phyloP scores from a whole-genome alignment of 2,113 vertebrate genomes.

The Artemisiospiza belli region DNA sequence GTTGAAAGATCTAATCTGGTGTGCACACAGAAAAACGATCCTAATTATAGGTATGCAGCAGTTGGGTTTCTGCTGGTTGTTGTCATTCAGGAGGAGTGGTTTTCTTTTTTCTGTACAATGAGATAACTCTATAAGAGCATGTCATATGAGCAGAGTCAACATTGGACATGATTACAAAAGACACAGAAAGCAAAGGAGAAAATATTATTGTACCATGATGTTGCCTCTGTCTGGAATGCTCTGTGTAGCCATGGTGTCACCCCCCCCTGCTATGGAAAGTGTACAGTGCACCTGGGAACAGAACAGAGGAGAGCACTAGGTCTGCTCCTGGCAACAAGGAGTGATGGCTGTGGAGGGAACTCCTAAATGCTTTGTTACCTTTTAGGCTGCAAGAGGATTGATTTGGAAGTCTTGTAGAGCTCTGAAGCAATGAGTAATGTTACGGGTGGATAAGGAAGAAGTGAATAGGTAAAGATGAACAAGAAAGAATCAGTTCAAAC shows the following conservation, averaged over 20 bases:
- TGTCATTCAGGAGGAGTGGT: background rate
- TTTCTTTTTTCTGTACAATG: background rate
- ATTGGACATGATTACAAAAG: background rate
- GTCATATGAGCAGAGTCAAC: background rate
- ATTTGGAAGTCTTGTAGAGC: background rate
- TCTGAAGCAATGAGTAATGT: background rate
- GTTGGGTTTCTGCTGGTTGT: background rate
- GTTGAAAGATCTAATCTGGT: background rate
- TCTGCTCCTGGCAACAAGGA: background rate
- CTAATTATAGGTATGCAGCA: fast-evolving
- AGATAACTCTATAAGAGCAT: background rate
- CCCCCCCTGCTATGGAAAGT: background rate
- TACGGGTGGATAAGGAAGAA: background rate
- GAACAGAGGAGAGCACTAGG: background rate
- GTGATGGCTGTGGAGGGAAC: background rate
- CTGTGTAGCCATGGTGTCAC: background rate
- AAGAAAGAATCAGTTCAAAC: background rate
- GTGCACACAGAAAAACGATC: fast-evolving
- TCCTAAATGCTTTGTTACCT: background rate
- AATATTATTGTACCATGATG: background rate
- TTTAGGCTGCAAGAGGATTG: background rate
- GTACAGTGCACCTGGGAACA: background rate
- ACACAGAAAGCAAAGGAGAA: background rate
- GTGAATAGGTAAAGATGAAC: background rate
- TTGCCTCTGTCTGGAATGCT: fast-evolving